Conservation (phyloP, 1,140 invertebrate species). For the Papilio polyxenes region DNA sequence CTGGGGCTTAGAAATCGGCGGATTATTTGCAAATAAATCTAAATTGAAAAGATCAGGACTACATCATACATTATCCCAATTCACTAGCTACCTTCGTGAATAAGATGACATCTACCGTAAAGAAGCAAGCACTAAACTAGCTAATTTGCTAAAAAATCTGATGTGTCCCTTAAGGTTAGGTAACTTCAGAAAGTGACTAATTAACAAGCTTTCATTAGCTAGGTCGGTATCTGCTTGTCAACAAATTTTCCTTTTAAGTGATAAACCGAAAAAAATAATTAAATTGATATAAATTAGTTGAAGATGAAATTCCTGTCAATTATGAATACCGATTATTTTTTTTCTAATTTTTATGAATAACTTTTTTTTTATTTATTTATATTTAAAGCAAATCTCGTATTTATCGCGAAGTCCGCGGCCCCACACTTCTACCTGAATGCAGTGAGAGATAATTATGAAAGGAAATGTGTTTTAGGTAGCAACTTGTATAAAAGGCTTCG, state of each 20-base stretch:
- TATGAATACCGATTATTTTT: background rate
- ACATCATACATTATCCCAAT: background rate
- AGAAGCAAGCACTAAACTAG: no score
- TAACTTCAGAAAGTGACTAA: no score
- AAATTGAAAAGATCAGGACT: background rate
- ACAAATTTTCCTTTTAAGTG: no score
- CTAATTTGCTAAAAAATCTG: no score
- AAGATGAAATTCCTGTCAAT: no score
- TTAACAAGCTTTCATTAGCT: no score
- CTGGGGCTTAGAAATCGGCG: background rate
- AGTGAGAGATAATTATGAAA: constrained; percentile 17
- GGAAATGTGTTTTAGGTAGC: constrained; percentile 25
- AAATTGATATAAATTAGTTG: no score
- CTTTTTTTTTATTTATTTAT: background rate
- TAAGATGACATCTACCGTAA: no score
- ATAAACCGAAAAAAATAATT: no score
- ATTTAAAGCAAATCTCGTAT: background rate
- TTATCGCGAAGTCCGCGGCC: background rate
- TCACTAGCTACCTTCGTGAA: no score
- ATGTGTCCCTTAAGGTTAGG: no score
- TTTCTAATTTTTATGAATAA: background rate
- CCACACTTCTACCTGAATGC: background rate
- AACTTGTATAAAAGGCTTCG: constrained; percentile 10
- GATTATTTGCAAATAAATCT: background rate
- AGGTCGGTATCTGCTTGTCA: no score